Evolutionary conservation across 1,140 invertebrate genomes (phyloP), one percentile per base, ranked within the genome.

Genomic region (Anastrepha obliqua): DNA sequence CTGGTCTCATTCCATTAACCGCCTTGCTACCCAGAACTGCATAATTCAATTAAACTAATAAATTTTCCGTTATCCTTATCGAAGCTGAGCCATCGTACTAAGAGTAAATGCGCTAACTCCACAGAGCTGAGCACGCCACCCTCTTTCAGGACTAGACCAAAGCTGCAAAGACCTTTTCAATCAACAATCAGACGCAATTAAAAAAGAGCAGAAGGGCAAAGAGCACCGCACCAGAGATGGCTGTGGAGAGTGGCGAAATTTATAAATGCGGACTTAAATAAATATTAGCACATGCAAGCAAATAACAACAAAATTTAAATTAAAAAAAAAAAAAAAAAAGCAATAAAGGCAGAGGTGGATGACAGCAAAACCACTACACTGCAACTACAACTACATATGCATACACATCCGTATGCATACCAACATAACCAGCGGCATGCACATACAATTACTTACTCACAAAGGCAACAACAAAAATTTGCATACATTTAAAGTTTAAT

Each of bases 1-100:
- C 51, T 55, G 6, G 51, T 11, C 51, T 55, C 51, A 67, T 29
- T 20, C 7, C 29, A 74, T 17, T 17, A 15, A 15, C 51, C 58
- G n/a, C 51, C 20, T n/a, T 67, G n/a, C 64, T 7, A 20, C 55
- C 51, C 20, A 3, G 55, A 17, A 7, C 91, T 91, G 90, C 90
- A 90, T 91, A 92, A 92, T 92, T 92, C 91, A 92, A 92, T 92
- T 92, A 92, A 92, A 92, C 90, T 92, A 92, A 92, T 92, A 92
- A 92, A 92, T 92, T 92, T 92, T 92, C 91, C 91, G 92, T 92
- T 92, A 92, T 92, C 91, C 91, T 92, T 92, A 92, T 92, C 91
- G 90, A 91, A 20, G 81, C 81, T 74, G 67, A 74, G 15, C 39
- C 67, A 85, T 85, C 81, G 7, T 44, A 44, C 42, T 17, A 47